Evolutionary conservation across 2,888 invertebrate genomes (phyloP), one percentile per base, ranked within the genome.

Genomic region (Eupithecia abbreviata): DNA sequence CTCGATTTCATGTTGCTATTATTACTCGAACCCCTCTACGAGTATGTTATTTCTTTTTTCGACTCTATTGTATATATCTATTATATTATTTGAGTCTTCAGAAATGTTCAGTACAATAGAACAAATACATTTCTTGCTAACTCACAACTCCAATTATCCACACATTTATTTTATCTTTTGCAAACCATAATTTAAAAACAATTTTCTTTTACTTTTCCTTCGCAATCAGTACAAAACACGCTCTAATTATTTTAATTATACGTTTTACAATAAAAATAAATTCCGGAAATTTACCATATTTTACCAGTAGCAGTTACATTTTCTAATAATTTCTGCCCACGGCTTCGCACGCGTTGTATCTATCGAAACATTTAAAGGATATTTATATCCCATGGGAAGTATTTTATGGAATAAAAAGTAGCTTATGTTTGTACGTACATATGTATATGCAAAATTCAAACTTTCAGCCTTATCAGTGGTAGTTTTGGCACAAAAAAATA

Each of bases 121-220:
- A 58, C 1, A n/a, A 58, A 30, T 30, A 62, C 4, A 30, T 62
- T 62, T 62, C 62, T 62, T 30, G 10, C 62, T n/a, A 58, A 58
- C 55, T 30, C 62, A 30, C 30, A 62, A 12, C 30, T 62, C 4
- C 58, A 58, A 18, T 18, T 58, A 58, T 9, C 58, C n/a, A 18
- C n/a, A 55, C 18, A 69, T 62, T 18, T 18, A 58, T 18, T 42
- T 45, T 45, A 43, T n/a, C n/a, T 68, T 67, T n/a, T 9, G 67
- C 67, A 68, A 68, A 68, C 67, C 67, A 45, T n/a, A 9, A 45
- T 43, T 68, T 45, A 68, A 68, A 65, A 68, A 68, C 42, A 68
- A 43, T n/a, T 43, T 67, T 45, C 67, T 45, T n/a, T 9, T 30
- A 30, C 43, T 68, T 45, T n/a, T 45, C 13, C 9, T 45, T 18